Conservation (phyloP, 2,797 vertebrate species). For the Ctenosaura bakeri region DNA sequence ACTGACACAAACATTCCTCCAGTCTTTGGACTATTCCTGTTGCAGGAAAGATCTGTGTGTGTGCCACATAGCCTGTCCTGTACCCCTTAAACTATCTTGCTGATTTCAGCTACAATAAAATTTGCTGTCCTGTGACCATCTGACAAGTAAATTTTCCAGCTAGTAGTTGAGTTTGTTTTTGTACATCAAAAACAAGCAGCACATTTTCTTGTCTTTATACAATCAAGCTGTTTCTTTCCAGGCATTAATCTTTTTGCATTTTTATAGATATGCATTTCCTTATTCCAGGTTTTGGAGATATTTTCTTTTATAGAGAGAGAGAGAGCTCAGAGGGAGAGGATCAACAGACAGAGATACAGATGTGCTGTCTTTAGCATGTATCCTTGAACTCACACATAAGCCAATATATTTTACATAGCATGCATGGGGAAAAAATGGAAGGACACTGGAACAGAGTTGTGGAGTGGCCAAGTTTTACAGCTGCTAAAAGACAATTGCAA, state of each 20-base stretch:
- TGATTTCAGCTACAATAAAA: not conserved
- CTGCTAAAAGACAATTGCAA: slow-evolving; percentile 16
- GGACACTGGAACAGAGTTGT: not conserved
- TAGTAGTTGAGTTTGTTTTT: too few relatives aligned
- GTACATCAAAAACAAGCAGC: not conserved
- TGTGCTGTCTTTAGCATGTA: not conserved
- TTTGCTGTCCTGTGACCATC: not conserved
- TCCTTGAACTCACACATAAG: not conserved
- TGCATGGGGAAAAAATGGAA: not conserved
- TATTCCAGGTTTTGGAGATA: not conserved
- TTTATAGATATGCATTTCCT: slow-evolving; percentile 8
- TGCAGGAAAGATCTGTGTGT: not conserved
- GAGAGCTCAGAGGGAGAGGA: not conserved
- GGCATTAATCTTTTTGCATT: not conserved
- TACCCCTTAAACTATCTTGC: not conserved
- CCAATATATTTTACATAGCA: not conserved
- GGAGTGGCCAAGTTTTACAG: slow-evolving; percentile 2
- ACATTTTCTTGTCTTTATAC: not conserved
- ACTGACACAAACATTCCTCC: too few relatives aligned
- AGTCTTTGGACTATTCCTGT: not conserved
- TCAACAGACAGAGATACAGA: too few relatives aligned
- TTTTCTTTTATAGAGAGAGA: not conserved
- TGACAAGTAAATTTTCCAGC: not conserved
- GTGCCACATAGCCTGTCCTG: not conserved
- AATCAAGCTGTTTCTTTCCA: not conserved